Conservation (phyloP, 2,797 vertebrate species). For the Mastacembelus armatus region DNA sequence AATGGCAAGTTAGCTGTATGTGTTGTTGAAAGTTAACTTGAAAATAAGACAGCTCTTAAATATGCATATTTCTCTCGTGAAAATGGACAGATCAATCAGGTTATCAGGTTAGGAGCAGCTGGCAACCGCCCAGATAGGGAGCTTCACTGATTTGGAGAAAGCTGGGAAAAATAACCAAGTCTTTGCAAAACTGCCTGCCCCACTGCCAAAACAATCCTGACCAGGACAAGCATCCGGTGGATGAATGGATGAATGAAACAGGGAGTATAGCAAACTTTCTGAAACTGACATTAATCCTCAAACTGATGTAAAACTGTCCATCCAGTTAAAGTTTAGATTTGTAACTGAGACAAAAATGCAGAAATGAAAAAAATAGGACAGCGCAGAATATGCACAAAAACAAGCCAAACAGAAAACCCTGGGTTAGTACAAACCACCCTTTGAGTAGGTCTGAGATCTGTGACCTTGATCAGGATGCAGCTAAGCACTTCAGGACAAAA, state of each 20-base stretch:
- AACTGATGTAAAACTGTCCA: not conserved
- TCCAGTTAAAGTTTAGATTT: not conserved
- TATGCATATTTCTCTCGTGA: not conserved
- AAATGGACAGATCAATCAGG: not conserved
- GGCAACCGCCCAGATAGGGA: slow-evolving; percentile 9
- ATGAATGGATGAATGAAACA: not conserved
- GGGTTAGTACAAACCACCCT: slow-evolving; percentile 54
- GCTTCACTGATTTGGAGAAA: not conserved
- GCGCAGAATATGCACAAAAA: slow-evolving; percentile 23
- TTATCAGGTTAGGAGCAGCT: not conserved
- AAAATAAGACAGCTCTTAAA: not conserved
- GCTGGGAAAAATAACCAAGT: not conserved
- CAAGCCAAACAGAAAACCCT: slow-evolving; percentile 24
- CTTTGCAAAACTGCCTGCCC: not conserved
- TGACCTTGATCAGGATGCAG: slow-evolving; percentile 79
- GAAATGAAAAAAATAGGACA: not conserved
- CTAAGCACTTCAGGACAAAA: slow-evolving; percentile 72
- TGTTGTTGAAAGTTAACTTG: not conserved
- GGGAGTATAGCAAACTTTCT: not conserved
- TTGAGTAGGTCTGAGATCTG: slow-evolving; percentile 57
- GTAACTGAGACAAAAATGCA: not conserved
- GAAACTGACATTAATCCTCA: not conserved
- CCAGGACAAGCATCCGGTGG: not conserved
- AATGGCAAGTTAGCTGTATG: not conserved
- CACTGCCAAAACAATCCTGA: slow-evolving; percentile 18